Base-by-base conservation (phyloP, 1,140 invertebrate species). In the Hycleus phaleratus region DNA sequence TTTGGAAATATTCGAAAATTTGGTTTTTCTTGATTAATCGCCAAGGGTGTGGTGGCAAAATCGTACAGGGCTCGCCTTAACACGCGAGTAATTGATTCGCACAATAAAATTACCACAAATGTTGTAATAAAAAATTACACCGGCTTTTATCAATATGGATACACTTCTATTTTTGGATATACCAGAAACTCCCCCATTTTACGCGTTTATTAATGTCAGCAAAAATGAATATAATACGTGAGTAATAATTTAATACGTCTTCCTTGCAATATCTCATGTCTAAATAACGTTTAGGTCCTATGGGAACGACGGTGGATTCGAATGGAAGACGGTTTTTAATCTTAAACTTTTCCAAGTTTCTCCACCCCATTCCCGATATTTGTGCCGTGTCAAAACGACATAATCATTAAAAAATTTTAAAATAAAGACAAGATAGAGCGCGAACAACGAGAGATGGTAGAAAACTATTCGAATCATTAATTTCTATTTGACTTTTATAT, bases 211-310 rank as follows among this genome's bases (percentile, higher is more conserved):
- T 53, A 53, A 53, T 38, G 42, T 53, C 51, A 53, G 39, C 51
- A 45, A 46, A 49, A 53, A 53, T 53, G 10, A 40, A 53, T 46
- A 46, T 45, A 53, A 46, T 32, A 53, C 51, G 51, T 45, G 51
- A 53, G 51, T 32, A 53, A 53, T 46, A 53, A 53, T 53, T 53
- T 53, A 53, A 53, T 53, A 53, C 25, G 18, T 40, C 50, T 53
- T 45, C 10, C 42, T 12, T 45, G 38, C 38, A 44, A 53, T 53
- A 53, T 44, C 49, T 52, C 39, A 52, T 43, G 49, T 44, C 44
- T 43, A 43, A 47, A 47, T 25, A 25, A 26, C 18, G 46, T 25
- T 50, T 38, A 7, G 24, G 39, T 50, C 38, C 49, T 40, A 25
- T 50, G 38, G 49, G 49, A 39, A 40, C 4, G 32, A 32, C 7